Percentiles rank a stretch among this genome's conserved stretches.
These are phyloP conservation scores for Charina bottae DNA, from an alignment of 2,113 vertebrate genomes.

Conservation along the genomic window DNA sequence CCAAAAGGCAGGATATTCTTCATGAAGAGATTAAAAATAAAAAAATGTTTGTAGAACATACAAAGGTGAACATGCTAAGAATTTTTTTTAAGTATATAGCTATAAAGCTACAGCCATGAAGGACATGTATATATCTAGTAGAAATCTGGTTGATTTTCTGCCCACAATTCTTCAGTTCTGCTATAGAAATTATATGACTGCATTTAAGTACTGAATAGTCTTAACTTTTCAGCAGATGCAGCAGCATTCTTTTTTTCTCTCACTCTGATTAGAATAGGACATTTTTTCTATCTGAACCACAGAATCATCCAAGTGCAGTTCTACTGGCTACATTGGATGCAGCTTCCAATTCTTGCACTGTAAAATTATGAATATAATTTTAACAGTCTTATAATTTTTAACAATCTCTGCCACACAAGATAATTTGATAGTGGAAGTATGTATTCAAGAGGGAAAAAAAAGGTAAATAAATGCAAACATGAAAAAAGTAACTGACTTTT, in stretches of 20 bases:
- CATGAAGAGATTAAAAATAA: no score
- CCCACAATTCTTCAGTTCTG: slow-evolving; percentile 12
- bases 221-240: background rate
- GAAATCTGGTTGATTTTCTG: background rate
- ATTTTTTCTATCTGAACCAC: background rate
- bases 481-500: slow-evolving; percentile 49
- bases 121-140: background rate
- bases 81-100: background rate
- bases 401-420: slow-evolving; percentile 46
- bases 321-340: slow-evolving; percentile 6
- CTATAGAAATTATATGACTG: slow-evolving; percentile 21
- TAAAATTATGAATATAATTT: slow-evolving; percentile 4
- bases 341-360: slow-evolving; percentile 20
- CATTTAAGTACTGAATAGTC: background rate
- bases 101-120: background rate
- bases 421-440: slow-evolving; percentile 43
- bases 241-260: background rate
- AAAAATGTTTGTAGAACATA: background rate
- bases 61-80: background rate
- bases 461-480: slow-evolving; percentile 40
- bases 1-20: background rate
- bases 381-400: background rate
- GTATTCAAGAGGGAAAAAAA: slow-evolving; percentile 41
- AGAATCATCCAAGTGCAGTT: slow-evolving; percentile 26
- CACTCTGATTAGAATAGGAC: background rate